phyloP scores from a whole-genome alignment of 2,113 vertebrate species.

The Podarcis raffonei region DNA sequence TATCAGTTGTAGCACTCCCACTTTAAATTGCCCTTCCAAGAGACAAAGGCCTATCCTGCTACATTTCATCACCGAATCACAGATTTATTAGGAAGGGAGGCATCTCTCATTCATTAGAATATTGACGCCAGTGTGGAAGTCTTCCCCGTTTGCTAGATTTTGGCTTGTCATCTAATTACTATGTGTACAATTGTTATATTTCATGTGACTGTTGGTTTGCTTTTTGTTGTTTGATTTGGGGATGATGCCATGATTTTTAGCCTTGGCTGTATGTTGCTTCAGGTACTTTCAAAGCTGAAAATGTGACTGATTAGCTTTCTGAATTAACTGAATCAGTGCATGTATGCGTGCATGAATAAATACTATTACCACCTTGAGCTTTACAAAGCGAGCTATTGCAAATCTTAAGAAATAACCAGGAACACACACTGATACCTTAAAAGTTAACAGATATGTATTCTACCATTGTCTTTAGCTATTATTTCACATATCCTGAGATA shows the following conservation, averaged over 20 bases:
- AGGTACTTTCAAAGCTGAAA: not conserved
- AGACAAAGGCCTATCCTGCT: not conserved
- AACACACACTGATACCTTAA: not conserved
- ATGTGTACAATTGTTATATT: not conserved
- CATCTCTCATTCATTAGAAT: not conserved
- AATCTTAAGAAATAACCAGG: not conserved
- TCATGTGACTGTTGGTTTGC: not conserved
- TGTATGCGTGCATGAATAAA: not conserved
- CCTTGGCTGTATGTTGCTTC: not conserved
- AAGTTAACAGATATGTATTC: conserved; percentile 21
- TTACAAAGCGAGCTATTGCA: not conserved
- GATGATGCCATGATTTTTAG: not conserved
- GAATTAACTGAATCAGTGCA: not conserved
- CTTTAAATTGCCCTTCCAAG: not conserved
- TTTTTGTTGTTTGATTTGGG: not conserved
- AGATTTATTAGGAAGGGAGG: not conserved
- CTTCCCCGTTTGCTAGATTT: not conserved
- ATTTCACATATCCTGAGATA: conserved; percentile 35
- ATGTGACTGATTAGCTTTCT: not conserved
- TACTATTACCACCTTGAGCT: not conserved
- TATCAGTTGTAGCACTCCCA: not conserved
- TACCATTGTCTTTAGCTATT: conserved; percentile 37
- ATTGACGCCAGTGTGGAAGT: not conserved
- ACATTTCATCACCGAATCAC: not conserved
- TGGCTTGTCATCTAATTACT: not conserved